phyloP scores from a whole-genome alignment of 2,888 invertebrate species.

The Drosophila flavopinicola region DNA sequence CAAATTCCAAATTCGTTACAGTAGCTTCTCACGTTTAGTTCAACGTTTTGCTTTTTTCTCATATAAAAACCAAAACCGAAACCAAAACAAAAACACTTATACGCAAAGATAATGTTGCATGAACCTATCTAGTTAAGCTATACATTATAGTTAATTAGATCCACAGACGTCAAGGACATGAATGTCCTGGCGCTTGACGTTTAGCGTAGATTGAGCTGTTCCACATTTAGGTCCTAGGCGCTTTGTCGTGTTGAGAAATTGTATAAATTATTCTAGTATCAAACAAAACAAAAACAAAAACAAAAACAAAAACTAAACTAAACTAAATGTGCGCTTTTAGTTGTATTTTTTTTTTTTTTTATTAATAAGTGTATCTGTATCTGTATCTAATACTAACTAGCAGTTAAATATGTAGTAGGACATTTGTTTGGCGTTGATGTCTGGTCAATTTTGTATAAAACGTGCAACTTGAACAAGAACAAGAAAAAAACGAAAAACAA shows the following conservation, averaged over 20 bases:
- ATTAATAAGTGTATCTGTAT: constrained; percentile 46
- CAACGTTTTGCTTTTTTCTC: not conserved
- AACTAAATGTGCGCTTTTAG: constrained; percentile 42
- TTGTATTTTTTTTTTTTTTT: constrained; percentile 48
- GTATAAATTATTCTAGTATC: constrained; percentile 47
- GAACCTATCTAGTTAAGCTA: constrained; percentile 14
- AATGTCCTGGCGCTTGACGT: constrained; percentile 6
- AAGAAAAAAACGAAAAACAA: constrained; percentile 4
- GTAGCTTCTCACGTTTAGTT: not conserved
- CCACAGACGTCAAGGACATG: constrained; percentile 2
- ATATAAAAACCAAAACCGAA: too few relatives aligned
- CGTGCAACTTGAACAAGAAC: constrained; percentile 2
- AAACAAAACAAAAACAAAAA: constrained; percentile 8
- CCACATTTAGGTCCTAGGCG: constrained; percentile 65
- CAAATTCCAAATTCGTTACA: constrained; percentile 12
- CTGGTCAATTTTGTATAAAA: constrained; percentile 68
- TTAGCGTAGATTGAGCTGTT: constrained; percentile 55
- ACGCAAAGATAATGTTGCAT: constrained; percentile 1
- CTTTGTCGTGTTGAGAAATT: constrained; percentile 63
- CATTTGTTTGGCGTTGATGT: constrained; percentile 67
- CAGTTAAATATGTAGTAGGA: constrained; percentile 55
- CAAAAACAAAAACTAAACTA: constrained; percentile 15
- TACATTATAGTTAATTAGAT: constrained; percentile 7
- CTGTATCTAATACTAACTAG: constrained; percentile 74
- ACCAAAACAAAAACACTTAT: not conserved